Base-by-base conservation (phyloP, 2,888 invertebrate species). In the Campaea margaritaria region DNA sequence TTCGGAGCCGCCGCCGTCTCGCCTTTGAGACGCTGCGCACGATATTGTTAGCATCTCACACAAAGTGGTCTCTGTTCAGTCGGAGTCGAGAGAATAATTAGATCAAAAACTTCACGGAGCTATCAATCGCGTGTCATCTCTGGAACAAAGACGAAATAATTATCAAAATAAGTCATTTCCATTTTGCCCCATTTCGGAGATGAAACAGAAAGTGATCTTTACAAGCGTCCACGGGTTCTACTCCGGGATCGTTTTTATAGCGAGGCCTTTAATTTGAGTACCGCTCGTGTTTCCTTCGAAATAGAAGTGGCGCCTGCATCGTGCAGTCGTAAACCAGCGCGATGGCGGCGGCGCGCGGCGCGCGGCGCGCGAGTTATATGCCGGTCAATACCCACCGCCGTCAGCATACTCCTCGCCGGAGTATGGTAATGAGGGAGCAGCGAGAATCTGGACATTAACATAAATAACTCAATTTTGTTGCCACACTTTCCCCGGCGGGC, bases 401-500 rank as follows among this genome's bases (percentile, higher is more conserved):
- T n/a, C n/a, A n/a, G 14, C 39, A 39, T 14, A 39, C 1, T 2
- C 13, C 8, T 14, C 34, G 34, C 8, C 34, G 21, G 27, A 38
- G 14, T 52, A 52, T 45, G 36, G 16, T 44, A 52, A 52, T 45
- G 44, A 52, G 38, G 14, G 16, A 44, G 38, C 21, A 21, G 34
- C 52, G 52, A 21, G 44, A 52, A 52, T 45, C 52, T 52, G 52
- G 13, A 38, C 45, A 45, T 52, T 52, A 44, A 52, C 52, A 52
- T 52, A 52, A 52, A 52, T 52, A 45, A 52, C 38, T 52, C 27
- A 52, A 52, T 44, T 36, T 34, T 38, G 36, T 47, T n/a, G 34
- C 12, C 31, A 13, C 34, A 47, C 47, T 36, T 16, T 16, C n/a
- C 34, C 34, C 46, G 14, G 31, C 27, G 14, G n/a, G n/a, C n/a